A percentile compares a stretch with the other conserved stretches of the same genome.
These are phyloP conservation scores for Philhelius pedissequus DNA, from an alignment of 2,888 invertebrate species.

Conservation along the genomic window DNA sequence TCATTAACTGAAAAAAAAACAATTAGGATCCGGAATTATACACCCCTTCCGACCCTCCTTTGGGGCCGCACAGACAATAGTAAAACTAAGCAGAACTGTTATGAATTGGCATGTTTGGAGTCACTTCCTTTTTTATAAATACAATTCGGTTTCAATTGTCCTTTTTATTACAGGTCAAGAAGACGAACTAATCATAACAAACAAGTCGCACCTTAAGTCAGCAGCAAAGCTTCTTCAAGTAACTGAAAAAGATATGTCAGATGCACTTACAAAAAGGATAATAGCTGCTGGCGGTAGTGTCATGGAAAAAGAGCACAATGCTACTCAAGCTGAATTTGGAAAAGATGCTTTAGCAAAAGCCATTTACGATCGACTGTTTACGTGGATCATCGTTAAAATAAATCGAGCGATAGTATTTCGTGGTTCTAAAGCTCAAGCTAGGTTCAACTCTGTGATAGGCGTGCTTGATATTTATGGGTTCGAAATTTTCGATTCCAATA, in stretches of 20 bases:
- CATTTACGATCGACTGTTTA: constrained; percentile 95
- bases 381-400: constrained; percentile 94
- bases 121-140: neutral
- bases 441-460: constrained; percentile 81
- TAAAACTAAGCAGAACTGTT: too few species aligned
- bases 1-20: too few species aligned
- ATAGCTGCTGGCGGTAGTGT: constrained; percentile 96
- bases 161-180: constrained; percentile 80
- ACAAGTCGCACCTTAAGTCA: constrained; percentile 82
- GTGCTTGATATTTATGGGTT: constrained; percentile 99
- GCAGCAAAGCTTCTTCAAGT: constrained; percentile 84
- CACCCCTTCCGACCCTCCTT: too few species aligned
- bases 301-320: constrained; percentile 93
- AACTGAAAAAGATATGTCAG: constrained; percentile 83
- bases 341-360: constrained; percentile 95
- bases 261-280: constrained; percentile 90
- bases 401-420: constrained; percentile 94
- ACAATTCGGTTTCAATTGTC: neutral
- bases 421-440: constrained; percentile 75
- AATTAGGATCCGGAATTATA: too few species aligned
- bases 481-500: constrained; percentile 97
- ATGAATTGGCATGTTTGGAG: too few species aligned
- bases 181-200: constrained; percentile 83
- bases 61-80: too few species aligned
- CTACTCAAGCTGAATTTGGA: constrained; percentile 91